Conservation (phyloP, 2,888 invertebrate genomes). For the Ecdyonurus torrentis region DNA sequence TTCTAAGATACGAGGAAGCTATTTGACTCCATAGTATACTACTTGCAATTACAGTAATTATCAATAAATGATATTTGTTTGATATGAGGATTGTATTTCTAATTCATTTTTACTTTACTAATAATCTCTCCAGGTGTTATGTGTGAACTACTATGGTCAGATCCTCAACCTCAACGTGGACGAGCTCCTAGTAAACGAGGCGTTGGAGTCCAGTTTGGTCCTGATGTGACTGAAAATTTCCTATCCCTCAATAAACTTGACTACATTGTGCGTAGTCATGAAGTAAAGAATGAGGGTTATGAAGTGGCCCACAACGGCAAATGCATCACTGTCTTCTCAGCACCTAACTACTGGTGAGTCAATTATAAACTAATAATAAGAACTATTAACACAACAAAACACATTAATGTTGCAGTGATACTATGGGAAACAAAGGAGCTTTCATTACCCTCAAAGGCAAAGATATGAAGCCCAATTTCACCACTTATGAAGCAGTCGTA, state of each 20-base stretch:
- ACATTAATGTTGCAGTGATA: constrained; percentile 57
- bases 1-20: too few relatives aligned
- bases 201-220: constrained; percentile 96
- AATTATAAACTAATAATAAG: background rate
- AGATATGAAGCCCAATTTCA: constrained; percentile 78
- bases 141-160: constrained; percentile 98
- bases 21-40: background rate
- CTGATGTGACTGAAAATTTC: constrained; percentile 85
- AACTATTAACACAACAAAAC: background rate
- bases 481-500: constrained; percentile 89
- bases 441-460: constrained; percentile 89
- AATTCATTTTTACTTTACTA: background rate
- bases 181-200: constrained; percentile 90
- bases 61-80: too few relatives aligned
- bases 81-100: background rate
- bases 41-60: background rate
- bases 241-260: constrained; percentile 70
- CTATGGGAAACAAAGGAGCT: constrained; percentile 97
- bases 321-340: constrained; percentile 97
- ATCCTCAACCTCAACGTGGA: constrained; percentile 82
- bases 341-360: constrained; percentile 94
- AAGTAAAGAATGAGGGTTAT: constrained; percentile 93
- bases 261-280: constrained; percentile 92
- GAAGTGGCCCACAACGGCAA: constrained; percentile 88
- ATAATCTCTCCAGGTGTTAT: constrained; percentile 46